Evolutionary conservation across 2,113 vertebrate species (phyloP).

Genomic region (Bettongia penicillata): DNA sequence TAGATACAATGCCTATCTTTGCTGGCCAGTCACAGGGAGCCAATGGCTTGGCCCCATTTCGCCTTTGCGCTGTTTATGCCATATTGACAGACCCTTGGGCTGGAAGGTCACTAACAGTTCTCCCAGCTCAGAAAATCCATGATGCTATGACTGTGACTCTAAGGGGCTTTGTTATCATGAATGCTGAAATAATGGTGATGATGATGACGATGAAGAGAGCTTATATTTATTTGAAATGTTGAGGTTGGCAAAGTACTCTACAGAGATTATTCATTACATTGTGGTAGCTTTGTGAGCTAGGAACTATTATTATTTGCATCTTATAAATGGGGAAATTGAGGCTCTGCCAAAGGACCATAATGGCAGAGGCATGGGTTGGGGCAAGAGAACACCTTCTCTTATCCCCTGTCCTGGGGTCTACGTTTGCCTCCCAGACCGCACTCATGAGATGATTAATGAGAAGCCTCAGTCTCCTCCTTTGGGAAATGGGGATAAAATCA

Average conservation of each 20-base stretch:
- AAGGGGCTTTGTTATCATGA: not conserved
- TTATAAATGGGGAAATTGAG: not conserved
- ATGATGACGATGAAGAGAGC: not conserved
- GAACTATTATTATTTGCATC: not conserved
- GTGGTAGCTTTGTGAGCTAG: not conserved
- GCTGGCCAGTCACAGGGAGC: not conserved
- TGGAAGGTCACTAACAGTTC: not conserved
- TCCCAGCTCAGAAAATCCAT: not conserved
- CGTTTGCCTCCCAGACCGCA: not conserved
- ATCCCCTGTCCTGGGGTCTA: not conserved
- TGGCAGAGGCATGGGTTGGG: not conserved
- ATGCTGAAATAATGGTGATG: not conserved
- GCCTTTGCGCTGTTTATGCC: not conserved
- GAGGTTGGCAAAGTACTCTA: not conserved
- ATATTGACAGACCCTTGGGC: not conserved
- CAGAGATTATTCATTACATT: not conserved
- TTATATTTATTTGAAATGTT: not conserved
- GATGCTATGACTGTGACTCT: not conserved
- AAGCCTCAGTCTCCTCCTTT: not conserved
- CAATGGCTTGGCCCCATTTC: not conserved
- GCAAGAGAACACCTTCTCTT: not conserved
- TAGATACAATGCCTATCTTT: not conserved
- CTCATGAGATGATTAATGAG: not conserved
- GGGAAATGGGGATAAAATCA: not conserved
- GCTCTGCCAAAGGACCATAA: not conserved